Evolutionary conservation across 2,888 invertebrate species (phyloP).

Genomic region (Gisinianus flammeolus): DNA sequence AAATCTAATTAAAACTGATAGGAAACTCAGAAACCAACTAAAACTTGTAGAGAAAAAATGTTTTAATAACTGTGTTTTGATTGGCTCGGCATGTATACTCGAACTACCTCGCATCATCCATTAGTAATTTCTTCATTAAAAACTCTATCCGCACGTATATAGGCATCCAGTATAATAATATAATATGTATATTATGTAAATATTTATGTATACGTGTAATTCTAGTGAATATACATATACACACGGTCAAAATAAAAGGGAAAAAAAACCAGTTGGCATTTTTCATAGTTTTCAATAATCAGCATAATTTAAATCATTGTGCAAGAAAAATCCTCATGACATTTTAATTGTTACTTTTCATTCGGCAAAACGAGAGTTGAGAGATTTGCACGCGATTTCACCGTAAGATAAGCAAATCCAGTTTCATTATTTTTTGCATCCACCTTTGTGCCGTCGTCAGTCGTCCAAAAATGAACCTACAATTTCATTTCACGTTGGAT

Average conservation of each 20-base stretch:
- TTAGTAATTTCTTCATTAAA: constrained; percentile 19
- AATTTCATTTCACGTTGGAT: too few relatives aligned
- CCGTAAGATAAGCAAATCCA: constrained; percentile 14
- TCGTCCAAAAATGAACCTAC: too few relatives aligned
- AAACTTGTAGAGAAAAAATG: too few relatives aligned
- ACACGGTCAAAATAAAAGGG: too few relatives aligned
- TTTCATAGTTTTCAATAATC: constrained; percentile 10
- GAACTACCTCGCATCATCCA: too few relatives aligned
- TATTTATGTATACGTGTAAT: too few relatives aligned
- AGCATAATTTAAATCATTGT: constrained; percentile 15
- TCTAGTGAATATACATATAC: too few relatives aligned
- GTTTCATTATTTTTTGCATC: constrained; percentile 13
- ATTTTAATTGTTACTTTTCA: constrained; percentile 32
- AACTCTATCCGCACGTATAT: neutral
- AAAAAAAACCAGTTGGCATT: constrained; percentile 1
- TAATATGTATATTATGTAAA: too few relatives aligned
- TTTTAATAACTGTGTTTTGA: neutral
- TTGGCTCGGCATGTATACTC: neutral
- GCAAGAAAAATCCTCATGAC: constrained; percentile 18
- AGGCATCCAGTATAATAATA: too few relatives aligned
- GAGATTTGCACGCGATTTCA: constrained; percentile 29
- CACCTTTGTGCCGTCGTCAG: neutral
- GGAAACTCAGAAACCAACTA: neutral
- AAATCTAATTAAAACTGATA: neutral
- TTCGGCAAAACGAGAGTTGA: constrained; percentile 20